These are phyloP conservation scores for Meandrusa payeni DNA, from an alignment of 2,888 invertebrate species.

Conservation along the genomic window DNA sequence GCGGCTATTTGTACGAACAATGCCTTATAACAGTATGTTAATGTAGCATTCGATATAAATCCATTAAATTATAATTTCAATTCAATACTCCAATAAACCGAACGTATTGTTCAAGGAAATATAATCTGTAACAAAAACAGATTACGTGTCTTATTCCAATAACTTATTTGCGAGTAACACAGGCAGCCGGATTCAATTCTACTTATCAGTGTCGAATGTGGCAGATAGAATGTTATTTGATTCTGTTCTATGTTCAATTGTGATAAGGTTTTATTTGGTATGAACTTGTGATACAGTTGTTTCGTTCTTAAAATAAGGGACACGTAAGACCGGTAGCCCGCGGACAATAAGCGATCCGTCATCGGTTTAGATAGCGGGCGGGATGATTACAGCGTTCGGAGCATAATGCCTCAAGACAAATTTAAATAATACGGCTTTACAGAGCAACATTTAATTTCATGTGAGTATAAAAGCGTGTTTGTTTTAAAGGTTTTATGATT, in stretches of 20 bases:
- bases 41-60: slow-evolving; percentile 38
- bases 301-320: slow-evolving; percentile 32
- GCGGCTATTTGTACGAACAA: slow-evolving; percentile 55
- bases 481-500: too few species aligned
- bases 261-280: slow-evolving; percentile 34
- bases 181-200: slow-evolving; percentile 34
- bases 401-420: slow-evolving; percentile 54
- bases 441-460: slow-evolving; percentile 12
- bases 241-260: slow-evolving; percentile 26
- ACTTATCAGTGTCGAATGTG: slow-evolving; percentile 20
- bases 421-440: slow-evolving; percentile 45
- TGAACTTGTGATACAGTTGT: slow-evolving; percentile 31
- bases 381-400: slow-evolving; percentile 57
- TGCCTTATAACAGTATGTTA: slow-evolving; percentile 42
- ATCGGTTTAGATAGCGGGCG: slow-evolving; percentile 63
- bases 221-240: slow-evolving; percentile 24
- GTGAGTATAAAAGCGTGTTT: background rate
- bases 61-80: slow-evolving; percentile 22
- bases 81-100: slow-evolving; percentile 6
- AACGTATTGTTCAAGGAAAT: slow-evolving; percentile 21
- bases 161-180: slow-evolving; percentile 36
- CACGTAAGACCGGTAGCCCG: slow-evolving; percentile 68
- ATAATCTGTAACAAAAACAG: slow-evolving; percentile 18
- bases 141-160: slow-evolving; percentile 9
- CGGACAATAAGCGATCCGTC: slow-evolving; percentile 76